Conservation (phyloP, 1,140 invertebrate species). For the Carposina sasakii region DNA sequence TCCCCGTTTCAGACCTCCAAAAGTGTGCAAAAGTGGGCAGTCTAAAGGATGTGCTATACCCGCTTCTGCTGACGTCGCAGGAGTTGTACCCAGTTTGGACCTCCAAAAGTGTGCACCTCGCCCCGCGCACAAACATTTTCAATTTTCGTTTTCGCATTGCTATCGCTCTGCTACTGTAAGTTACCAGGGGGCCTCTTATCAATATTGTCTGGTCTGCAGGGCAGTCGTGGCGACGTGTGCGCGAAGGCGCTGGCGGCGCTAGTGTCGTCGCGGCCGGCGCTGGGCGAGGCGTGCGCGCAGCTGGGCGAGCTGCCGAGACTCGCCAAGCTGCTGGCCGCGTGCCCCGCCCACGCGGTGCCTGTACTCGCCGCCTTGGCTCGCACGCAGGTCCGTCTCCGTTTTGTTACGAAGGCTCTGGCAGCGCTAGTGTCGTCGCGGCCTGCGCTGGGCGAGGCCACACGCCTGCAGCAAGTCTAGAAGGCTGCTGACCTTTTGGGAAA, state of each 20-base stretch:
- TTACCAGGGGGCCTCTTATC: background rate
- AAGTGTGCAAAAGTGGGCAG: too few relatives aligned
- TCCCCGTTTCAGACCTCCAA: too few relatives aligned
- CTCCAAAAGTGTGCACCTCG: too few relatives aligned
- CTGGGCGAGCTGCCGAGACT: constrained; percentile 95
- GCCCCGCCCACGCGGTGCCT: constrained; percentile 85
- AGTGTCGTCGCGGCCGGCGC: constrained; percentile 87
- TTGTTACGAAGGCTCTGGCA: constrained; percentile 86
- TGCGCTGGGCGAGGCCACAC: constrained; percentile 89
- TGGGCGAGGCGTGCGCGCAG: constrained; percentile 92
- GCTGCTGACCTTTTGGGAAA: too few relatives aligned
- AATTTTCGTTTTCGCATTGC: background rate
- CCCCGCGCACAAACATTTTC: too few relatives aligned
- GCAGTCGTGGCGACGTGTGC: constrained; percentile 86
- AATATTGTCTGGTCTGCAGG: constrained; percentile 76
- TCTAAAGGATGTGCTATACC: too few relatives aligned
- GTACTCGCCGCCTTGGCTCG: constrained; percentile 90
- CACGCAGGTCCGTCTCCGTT: constrained; percentile 78
- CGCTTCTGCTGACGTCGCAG: too few relatives aligned
- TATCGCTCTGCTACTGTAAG: background rate
- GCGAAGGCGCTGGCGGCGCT: constrained; percentile 89
- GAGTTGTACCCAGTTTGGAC: too few relatives aligned
- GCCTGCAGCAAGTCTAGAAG: too few relatives aligned
- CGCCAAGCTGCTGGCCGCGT: constrained; percentile 83
- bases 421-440: constrained; percentile 89